Base-by-base conservation (phyloP, 2,113 vertebrate species). In the Xyrauchen texanus region DNA sequence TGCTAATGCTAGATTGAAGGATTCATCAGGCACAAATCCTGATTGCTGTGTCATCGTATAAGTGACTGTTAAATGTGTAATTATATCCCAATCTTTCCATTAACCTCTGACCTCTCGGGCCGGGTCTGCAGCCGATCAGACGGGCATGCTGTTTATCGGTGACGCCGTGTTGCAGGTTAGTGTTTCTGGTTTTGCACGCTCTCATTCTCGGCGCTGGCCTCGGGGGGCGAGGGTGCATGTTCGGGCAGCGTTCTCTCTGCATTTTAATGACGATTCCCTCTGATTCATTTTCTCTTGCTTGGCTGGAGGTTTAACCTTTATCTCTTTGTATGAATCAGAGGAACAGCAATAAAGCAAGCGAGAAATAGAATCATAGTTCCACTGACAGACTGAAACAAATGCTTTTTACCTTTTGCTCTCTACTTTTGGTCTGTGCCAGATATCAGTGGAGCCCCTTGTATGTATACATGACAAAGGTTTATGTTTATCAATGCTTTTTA, bases 151-250 rank as follows among this genome's bases (percentile, higher is more conserved):
- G 70, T 98, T 98, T 86, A 92, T 96, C 67, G 97, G 96, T 68
- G 97, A 98, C 75, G 95, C 97, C 4, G 89, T 98, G 82, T 84
- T 95, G 80, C 95, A 98, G 96, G 97, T 98, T 77, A 93, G 96
- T 94, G 84, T 84, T 77, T 46, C 21, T 34, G 21, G 21, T 34
- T 34, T 34, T 34, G 21, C 5, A 0, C 53, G 51, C 47, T 44
- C 81, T 82, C 45, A 2, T 12, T n/a, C 75, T 75, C 3, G 21
- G 9, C 70, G 75, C 69, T 76, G 73, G 58, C 79, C 83, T 51
- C 66, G 77, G 49, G 8, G 70, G 85, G 68, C 86, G 82, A 65
- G 55, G 82, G 63, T 61, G 55, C 60, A 76, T 34, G 21, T 34
- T 34, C 21, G 21, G 3, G 72, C 66, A 60, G 11, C 42, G n/a